Percentiles rank a stretch among this genome's conserved stretches.
Evolutionary conservation across 2,888 invertebrate species (phyloP).

Genomic region (Hedychridium roseum): DNA sequence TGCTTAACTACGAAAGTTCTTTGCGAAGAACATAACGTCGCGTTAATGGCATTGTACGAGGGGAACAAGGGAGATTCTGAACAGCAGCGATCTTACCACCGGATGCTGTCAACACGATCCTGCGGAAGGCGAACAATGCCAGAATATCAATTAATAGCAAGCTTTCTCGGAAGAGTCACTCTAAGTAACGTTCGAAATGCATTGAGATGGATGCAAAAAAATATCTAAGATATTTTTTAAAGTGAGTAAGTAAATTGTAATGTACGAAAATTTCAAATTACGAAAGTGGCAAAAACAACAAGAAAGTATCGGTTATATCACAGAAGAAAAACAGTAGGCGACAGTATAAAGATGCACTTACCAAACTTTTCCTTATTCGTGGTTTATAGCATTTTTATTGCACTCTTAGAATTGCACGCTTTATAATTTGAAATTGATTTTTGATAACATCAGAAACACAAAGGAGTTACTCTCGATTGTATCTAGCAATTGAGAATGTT

Average conservation of each 20-base stretch:
- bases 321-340: too few species aligned
- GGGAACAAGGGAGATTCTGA: background rate
- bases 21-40: slow-evolving; percentile 68
- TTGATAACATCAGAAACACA: slow-evolving; percentile 45
- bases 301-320: too few species aligned
- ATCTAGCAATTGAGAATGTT: slow-evolving; percentile 12
- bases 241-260: too few species aligned
- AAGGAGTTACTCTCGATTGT: slow-evolving; percentile 19
- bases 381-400: background rate
- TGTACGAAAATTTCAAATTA: too few species aligned
- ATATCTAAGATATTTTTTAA: slow-evolving; percentile 32
- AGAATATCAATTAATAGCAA: slow-evolving; percentile 77
- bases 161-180: slow-evolving; percentile 72
- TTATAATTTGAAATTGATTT: slow-evolving; percentile 36
- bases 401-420: background rate
- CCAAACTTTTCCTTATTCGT: background rate
- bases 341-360: too few species aligned
- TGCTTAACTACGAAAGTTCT: slow-evolving; percentile 78
- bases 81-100: slow-evolving; percentile 24
- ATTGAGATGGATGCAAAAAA: slow-evolving; percentile 71
- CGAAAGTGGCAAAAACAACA: too few species aligned
- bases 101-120: slow-evolving; percentile 47
- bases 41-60: slow-evolving; percentile 9
- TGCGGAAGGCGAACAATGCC: slow-evolving; percentile 72
- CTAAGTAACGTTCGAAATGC: slow-evolving; percentile 71